These are phyloP conservation scores for Criorhina ranunculi DNA, from an alignment of 2,888 invertebrate species.

Conservation along the genomic window DNA sequence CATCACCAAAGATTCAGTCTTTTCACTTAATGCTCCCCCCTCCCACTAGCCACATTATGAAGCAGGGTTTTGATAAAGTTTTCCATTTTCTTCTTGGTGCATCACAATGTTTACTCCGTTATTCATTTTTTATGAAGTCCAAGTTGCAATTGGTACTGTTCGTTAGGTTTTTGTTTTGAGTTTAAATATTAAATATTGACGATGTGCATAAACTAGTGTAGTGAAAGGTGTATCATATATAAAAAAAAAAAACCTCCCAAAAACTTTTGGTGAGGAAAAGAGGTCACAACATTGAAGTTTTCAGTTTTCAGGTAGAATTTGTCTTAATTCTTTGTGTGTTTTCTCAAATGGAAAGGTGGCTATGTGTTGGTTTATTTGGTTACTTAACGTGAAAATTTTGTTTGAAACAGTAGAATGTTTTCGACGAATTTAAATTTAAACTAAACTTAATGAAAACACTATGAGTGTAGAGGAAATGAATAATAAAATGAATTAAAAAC, in stretches of 20 bases:
- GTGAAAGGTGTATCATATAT: no score
- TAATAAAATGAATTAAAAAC: no score
- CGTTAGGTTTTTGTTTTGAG: slow-evolving; percentile 75
- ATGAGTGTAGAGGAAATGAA: no score
- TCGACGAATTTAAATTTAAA: slow-evolving; percentile 32
- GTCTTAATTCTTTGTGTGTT: slow-evolving; percentile 65
- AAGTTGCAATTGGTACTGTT: slow-evolving; percentile 75
- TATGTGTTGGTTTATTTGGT: slow-evolving; percentile 55
- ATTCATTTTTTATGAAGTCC: slow-evolving; percentile 76
- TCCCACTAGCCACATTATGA: slow-evolving; percentile 65
- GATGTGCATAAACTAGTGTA: slow-evolving; percentile 41
- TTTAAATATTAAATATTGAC: slow-evolving; percentile 76
- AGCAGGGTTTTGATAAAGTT: slow-evolving; percentile 73
- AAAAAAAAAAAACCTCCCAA: slow-evolving; percentile 54
- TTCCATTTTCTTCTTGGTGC: slow-evolving; percentile 65
- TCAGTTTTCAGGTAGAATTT: slow-evolving; percentile 63
- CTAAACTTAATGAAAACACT: background rate
- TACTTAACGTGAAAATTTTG: slow-evolving; percentile 26
- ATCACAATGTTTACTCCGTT: slow-evolving; percentile 74
- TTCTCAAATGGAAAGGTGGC: slow-evolving; percentile 33
- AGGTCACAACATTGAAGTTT: slow-evolving; percentile 67
- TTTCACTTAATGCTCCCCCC: background rate
- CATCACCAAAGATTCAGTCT: slow-evolving; percentile 32
- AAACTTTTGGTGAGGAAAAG: slow-evolving; percentile 59
- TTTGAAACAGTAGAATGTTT: slow-evolving; percentile 46